phyloP scores from a whole-genome alignment of 1,140 invertebrate species.

The Nixonia krombeini region DNA sequence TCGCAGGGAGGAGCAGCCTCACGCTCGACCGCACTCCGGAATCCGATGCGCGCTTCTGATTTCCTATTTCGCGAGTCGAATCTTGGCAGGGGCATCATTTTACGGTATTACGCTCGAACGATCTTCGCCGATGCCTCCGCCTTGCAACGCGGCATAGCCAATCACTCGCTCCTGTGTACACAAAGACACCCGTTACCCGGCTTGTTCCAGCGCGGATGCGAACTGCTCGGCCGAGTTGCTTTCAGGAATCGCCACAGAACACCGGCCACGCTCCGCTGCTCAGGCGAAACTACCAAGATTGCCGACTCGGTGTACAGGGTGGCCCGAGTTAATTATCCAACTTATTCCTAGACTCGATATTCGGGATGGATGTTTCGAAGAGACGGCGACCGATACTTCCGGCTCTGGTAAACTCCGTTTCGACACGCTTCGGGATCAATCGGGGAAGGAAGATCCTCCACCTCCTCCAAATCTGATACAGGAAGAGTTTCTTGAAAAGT shows the following conservation, averaged over 20 bases:
- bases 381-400: no score
- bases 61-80: constrained; percentile 33
- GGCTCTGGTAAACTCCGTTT: no score
- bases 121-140: constrained; percentile 13
- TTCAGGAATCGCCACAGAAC: constrained; percentile 30
- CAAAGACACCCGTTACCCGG: constrained; percentile 28
- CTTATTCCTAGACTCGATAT: neutral
- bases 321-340: neutral
- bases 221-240: constrained; percentile 34
- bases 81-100: constrained; percentile 34
- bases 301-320: constrained; percentile 1
- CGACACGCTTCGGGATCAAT: no score
- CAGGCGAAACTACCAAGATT: constrained; percentile 26
- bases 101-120: constrained; percentile 29
- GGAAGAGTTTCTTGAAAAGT: no score
- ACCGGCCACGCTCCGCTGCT: constrained; percentile 37
- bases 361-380: no score
- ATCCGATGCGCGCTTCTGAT: constrained; percentile 18
- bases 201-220: constrained; percentile 6
- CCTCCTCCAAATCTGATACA: no score
- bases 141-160: constrained; percentile 27
- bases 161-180: constrained; percentile 23
- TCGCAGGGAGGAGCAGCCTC: constrained; percentile 4
- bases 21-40: constrained; percentile 12
- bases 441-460: no score